Percentiles rank a stretch among this genome's conserved stretches.
Conservation (phyloP, 2,888 invertebrate species). For the Cerastis rubricosa region DNA sequence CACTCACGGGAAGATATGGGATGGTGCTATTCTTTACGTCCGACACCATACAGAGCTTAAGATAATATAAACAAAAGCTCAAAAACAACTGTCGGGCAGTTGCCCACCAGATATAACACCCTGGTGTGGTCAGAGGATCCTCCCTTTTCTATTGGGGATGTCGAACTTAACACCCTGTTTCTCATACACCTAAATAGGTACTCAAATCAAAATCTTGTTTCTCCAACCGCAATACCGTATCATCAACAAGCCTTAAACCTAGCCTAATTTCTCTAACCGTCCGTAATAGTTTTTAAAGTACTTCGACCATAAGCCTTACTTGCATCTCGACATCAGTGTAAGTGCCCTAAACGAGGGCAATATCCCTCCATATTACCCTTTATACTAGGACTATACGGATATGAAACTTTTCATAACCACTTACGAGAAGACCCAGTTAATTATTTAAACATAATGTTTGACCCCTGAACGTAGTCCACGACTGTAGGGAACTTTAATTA, state of each 20-base stretch:
- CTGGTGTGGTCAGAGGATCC: no score
- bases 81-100: no score
- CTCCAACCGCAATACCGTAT: conserved; percentile 24
- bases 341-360: conserved; percentile 62
- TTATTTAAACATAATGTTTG: conserved; percentile 73
- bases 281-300: conserved; percentile 67
- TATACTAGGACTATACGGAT: conserved; percentile 46
- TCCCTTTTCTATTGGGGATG: no score
- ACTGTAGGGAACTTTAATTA: conserved; percentile 78
- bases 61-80: no score
- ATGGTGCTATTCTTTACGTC: no score
- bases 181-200: no score
- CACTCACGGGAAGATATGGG: no score
- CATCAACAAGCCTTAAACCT: conserved; percentile 38
- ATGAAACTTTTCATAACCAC: conserved; percentile 70
- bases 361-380: conserved; percentile 59
- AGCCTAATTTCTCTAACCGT: conserved; percentile 36
- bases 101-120: no score
- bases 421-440: conserved; percentile 63
- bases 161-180: no score
- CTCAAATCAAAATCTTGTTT: conserved; percentile 6
- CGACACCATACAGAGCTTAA: no score
- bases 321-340: conserved; percentile 59
- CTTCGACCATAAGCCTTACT: conserved; percentile 44
- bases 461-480: conserved; percentile 68